These are phyloP conservation scores for Momotus momota DNA, from an alignment of 2,797 vertebrate species.

Conservation along the genomic window DNA sequence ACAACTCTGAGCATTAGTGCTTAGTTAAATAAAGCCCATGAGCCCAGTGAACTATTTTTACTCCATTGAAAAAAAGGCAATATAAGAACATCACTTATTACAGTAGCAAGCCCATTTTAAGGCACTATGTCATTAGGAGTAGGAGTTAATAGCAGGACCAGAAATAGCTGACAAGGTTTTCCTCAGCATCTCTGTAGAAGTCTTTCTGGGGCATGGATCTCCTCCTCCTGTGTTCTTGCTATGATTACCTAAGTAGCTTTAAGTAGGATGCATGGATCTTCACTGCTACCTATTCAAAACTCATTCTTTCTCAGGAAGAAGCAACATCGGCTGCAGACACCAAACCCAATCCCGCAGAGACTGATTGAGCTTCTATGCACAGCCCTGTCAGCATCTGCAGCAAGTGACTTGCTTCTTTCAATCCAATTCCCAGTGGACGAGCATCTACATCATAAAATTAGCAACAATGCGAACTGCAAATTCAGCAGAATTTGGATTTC, in stretches of 20 bases:
- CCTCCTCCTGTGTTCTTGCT: background rate
- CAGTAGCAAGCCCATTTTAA: background rate
- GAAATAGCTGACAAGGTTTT: background rate
- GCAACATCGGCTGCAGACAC: background rate
- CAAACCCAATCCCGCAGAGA: background rate
- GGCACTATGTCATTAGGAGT: background rate
- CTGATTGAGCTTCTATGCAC: background rate
- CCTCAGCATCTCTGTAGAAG: background rate
- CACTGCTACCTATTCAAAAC: background rate
- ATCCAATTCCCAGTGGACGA: background rate
- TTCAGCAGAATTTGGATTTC: conserved; percentile 35
- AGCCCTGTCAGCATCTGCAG: background rate
- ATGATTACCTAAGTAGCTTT: background rate
- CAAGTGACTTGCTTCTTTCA: background rate
- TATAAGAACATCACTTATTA: background rate
- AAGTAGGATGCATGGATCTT: background rate
- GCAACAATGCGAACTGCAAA: background rate
- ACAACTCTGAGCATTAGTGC: background rate
- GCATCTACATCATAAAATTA: conserved; percentile 5
- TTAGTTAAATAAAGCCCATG: conserved; percentile 41
- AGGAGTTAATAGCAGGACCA: conserved; percentile 14
- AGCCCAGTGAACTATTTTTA: conserved; percentile 49
- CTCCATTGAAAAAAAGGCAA: conserved; percentile 19
- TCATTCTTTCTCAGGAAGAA: background rate
- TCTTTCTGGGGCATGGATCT: background rate